A percentile compares a stretch with the other conserved stretches of the same genome.
These are phyloP conservation scores for Smittia aterrima DNA, from an alignment of 2,888 invertebrate genomes.

Conservation along the genomic window DNA sequence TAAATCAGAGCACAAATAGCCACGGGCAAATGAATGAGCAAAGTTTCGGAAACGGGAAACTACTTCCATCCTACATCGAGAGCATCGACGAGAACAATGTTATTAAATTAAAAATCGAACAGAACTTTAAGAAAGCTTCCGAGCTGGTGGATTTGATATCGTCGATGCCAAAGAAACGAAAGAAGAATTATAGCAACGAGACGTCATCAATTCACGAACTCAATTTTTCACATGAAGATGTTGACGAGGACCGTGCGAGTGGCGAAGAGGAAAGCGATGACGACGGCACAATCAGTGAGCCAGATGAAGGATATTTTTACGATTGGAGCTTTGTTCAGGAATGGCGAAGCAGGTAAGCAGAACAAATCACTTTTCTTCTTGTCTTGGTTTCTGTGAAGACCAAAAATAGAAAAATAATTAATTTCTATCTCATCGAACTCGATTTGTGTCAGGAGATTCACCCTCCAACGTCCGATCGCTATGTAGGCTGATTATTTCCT, in stretches of 20 bases:
- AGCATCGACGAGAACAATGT: slow-evolving; percentile 57
- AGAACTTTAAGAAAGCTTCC: slow-evolving; percentile 61
- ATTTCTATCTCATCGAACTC: slow-evolving; percentile 28
- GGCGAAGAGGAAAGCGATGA: slow-evolving; percentile 47
- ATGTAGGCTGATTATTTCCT: neutral
- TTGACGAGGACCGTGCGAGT: slow-evolving; percentile 45
- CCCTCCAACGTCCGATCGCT: neutral
- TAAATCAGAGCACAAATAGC: slow-evolving; percentile 29
- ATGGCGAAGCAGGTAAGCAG: slow-evolving; percentile 65
- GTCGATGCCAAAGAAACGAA: slow-evolving; percentile 45
- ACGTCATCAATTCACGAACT: slow-evolving; percentile 56
- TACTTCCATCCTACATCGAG: slow-evolving; percentile 53
- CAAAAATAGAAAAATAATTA: slow-evolving; percentile 24
- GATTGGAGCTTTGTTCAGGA: slow-evolving; percentile 75
- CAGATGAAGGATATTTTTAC: slow-evolving; percentile 57
- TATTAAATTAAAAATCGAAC: slow-evolving; percentile 62
- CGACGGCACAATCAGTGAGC: slow-evolving; percentile 53
- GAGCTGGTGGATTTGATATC: slow-evolving; percentile 60
- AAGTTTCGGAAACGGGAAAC: slow-evolving; percentile 49
- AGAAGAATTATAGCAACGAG: slow-evolving; percentile 53
- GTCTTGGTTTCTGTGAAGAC: neutral
- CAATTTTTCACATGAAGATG: slow-evolving; percentile 43
- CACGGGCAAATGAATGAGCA: slow-evolving; percentile 51
- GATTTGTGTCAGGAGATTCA: slow-evolving; percentile 6
- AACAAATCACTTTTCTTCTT: neutral